These are phyloP conservation scores for Etheostoma nigrum DNA, from an alignment of 2,797 vertebrate species.

Conservation along the genomic window DNA sequence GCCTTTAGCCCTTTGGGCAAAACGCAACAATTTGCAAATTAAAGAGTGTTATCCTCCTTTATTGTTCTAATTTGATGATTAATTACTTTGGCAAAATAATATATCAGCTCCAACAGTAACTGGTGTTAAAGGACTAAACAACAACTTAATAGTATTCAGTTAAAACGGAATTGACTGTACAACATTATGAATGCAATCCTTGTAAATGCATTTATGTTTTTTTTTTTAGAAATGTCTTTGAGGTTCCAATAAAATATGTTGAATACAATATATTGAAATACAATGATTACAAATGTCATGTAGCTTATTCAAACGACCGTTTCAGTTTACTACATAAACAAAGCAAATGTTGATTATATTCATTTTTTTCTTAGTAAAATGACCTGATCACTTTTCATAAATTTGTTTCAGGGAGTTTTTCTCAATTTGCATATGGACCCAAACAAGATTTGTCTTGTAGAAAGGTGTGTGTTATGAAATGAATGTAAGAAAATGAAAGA, in stretches of 20 bases:
- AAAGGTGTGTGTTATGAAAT: conserved; percentile 35
- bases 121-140: conserved; percentile 28
- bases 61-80: conserved; percentile 70
- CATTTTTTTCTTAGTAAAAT: conserved; percentile 51
- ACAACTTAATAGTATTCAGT: conserved; percentile 5
- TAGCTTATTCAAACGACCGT: conserved; percentile 49
- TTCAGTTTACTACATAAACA: conserved; percentile 52
- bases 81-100: conserved; percentile 65
- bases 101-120: conserved; percentile 37
- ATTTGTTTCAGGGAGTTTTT: conserved; percentile 55
- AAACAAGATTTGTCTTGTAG: conserved; percentile 31
- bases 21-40: conserved; percentile 61
- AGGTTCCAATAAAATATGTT: conserved; percentile 47
- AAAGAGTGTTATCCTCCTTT: conserved; percentile 62
- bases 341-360: conserved; percentile 44
- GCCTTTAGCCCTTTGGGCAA: conserved; percentile 68
- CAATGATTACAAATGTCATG: conserved; percentile 44
- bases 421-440: conserved; percentile 26
- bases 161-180: conserved; percentile 25
- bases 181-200: conserved; percentile 42
- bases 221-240: conserved; percentile 20
- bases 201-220: neutral
- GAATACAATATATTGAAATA: conserved; percentile 37
- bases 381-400: conserved; percentile 62
- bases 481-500: conserved; percentile 17